phyloP scores from a whole-genome alignment of 2,113 vertebrate species.

The Oreocharis arfaki region DNA sequence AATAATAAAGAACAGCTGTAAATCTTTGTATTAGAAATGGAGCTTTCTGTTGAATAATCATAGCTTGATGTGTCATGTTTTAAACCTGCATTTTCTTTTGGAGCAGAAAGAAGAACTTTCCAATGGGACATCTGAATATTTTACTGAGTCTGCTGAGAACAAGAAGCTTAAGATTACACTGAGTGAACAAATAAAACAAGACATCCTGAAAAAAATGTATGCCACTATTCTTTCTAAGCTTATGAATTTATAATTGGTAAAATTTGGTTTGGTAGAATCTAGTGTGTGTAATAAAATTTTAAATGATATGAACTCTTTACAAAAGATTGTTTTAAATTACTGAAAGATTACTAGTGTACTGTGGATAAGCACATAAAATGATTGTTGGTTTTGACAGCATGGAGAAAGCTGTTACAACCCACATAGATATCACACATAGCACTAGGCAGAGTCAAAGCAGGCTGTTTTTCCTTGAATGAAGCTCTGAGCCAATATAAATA shows the following conservation, averaged over 20 bases:
- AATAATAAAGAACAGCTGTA: slow-evolving; percentile 62
- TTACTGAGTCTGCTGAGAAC: slow-evolving; percentile 67
- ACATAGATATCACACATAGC: neutral
- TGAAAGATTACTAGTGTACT: neutral
- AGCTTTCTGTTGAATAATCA: slow-evolving; percentile 49
- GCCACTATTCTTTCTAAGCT: neutral
- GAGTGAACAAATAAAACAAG: slow-evolving; percentile 53
- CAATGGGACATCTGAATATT: slow-evolving; percentile 81
- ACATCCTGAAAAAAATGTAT: slow-evolving; percentile 71
- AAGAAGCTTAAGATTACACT: slow-evolving; percentile 18
- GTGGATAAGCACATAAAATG: neutral
- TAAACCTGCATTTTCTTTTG: slow-evolving; percentile 69
- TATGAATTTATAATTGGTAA: neutral
- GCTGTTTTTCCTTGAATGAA: neutral
- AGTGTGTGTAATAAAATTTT: neutral
- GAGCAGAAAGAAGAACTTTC: slow-evolving; percentile 62
- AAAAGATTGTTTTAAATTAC: neutral
- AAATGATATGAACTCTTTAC: neutral
- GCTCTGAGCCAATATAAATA: slow-evolving; percentile 41
- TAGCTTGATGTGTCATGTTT: slow-evolving; percentile 49
- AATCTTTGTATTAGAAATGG: neutral
- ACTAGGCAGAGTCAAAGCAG: slow-evolving; percentile 19
- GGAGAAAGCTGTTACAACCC: slow-evolving; percentile 17
- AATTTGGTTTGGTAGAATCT: neutral
- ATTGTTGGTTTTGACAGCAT: neutral